Evolutionary conservation across 2,888 invertebrate genomes (phyloP).

Genomic region (Polydrusus tereticollis): DNA sequence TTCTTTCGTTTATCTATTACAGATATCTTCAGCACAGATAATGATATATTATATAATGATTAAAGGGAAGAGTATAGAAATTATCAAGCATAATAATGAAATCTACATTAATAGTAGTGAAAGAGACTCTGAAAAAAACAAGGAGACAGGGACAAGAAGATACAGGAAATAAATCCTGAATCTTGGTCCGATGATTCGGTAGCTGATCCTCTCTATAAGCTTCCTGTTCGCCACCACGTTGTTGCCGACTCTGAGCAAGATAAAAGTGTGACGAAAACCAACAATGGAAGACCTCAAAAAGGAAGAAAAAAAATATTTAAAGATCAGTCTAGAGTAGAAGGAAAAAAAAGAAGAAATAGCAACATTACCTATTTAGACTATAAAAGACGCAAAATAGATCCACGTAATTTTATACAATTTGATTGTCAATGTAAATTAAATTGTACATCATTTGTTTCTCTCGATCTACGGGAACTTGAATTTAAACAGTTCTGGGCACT

Average conservation of each 20-base stretch:
- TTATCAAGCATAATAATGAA: background rate
- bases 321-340: constrained; percentile 29
- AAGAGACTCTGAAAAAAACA: constrained; percentile 8
- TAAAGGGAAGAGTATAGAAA: background rate
- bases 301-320: constrained; percentile 25
- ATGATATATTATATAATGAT: background rate
- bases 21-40: background rate
- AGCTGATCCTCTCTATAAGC: constrained; percentile 27
- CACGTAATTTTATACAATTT: background rate
- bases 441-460: constrained; percentile 12
- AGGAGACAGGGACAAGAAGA: constrained; percentile 5
- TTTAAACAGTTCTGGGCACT: constrained; percentile 17
- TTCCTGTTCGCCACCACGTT: constrained; percentile 15
- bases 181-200: constrained; percentile 30
- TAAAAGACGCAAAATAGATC: constrained; percentile 8
- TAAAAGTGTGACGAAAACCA: constrained; percentile 13
- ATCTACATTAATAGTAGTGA: background rate
- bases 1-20: background rate
- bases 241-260: constrained; percentile 26
- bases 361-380: constrained; percentile 31
- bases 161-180: constrained; percentile 12
- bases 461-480: constrained; percentile 4
- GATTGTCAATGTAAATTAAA: constrained; percentile 16
- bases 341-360: constrained; percentile 29
- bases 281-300: constrained; percentile 30